Evolutionary conservation across 2,888 invertebrate species (phyloP), one percentile per base, ranked within the genome.

Genomic region (Hybos culiciformis): DNA sequence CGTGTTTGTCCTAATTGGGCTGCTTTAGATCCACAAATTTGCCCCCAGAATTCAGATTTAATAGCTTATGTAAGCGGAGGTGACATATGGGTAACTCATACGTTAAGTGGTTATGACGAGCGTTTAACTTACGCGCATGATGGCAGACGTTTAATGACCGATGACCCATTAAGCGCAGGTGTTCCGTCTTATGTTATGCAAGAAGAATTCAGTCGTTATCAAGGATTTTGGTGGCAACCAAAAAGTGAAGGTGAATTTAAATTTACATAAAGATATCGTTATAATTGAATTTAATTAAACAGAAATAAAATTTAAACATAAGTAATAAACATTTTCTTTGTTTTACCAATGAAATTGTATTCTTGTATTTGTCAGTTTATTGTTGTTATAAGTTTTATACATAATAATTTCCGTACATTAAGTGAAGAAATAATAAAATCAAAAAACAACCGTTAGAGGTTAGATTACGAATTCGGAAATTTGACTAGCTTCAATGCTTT

Each of bases 201-300:
- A 66, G 98, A 98, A 63, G 98, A 98, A 68, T 96, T 98, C 67
- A 86, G 86, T 50, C 71, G 94, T 26, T 97, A 92, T 63, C 88
- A 87, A 45, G 97, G 96, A 0, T 94, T 90, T 65, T 98, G 97
- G 97, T 98, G 98, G 97, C 90, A 92, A 57, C 90, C 92, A 0
- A 72, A 73, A 50, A 74, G 76, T 37, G 70, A 74, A 48, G 78
- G 79, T 79, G 55, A 44, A 18, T 43, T 8, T 34, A 19, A 41
- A 12, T 26, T 38, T 11, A 17, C n/a, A n/a, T 17, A 4, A n/a
- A n/a, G n/a, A n/a, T n/a, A n/a, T n/a, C n/a, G n/a, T n/a, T n/a
- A n/a, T n/a, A n/a, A n/a, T n/a, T n/a, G n/a, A n/a, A n/a, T n/a
- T n/a, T n/a, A n/a, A n/a, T n/a, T n/a, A n/a, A n/a, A n/a, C n/a